These are phyloP conservation scores for Dasypus novemcinctus DNA, from an alignment of 2,113 vertebrate species.

Conservation along the genomic window DNA sequence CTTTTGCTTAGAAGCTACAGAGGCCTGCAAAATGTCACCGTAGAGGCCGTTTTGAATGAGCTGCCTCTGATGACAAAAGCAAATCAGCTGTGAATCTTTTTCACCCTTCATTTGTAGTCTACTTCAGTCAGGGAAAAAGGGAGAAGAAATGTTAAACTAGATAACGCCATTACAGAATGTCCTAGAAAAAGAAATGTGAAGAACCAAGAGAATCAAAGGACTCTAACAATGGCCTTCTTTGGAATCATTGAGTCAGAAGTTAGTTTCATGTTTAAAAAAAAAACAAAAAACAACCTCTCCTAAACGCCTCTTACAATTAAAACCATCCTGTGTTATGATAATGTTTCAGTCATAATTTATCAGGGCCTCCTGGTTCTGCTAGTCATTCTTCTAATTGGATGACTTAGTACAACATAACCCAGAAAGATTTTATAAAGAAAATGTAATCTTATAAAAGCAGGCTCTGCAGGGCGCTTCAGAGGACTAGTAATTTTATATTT, in stretches of 20 bases:
- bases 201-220: background rate
- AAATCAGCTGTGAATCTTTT: constrained; percentile 24
- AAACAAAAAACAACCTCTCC: background rate
- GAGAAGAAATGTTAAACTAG: constrained; percentile 33
- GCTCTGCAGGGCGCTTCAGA: background rate
- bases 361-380: background rate
- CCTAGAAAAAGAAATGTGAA: constrained; percentile 27
- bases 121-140: constrained; percentile 15
- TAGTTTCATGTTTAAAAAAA: background rate
- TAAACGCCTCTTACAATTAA: background rate
- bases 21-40: background rate
- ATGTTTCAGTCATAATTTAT: constrained; percentile 54
- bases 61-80: constrained; percentile 13
- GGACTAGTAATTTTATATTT: constrained; percentile 34
- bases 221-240: background rate
- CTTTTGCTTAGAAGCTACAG: constrained; percentile 11
- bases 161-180: background rate
- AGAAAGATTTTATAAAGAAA: constrained; percentile 55
- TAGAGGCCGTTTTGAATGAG: background rate
- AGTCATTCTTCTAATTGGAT: constrained; percentile 42
- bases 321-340: background rate
- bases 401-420: background rate
- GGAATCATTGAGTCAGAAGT: constrained; percentile 2
- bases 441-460: constrained; percentile 28
- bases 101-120: constrained; percentile 18